phyloP scores from a whole-genome alignment of 2,888 invertebrate species.

The Thecocarcelia acutangulata region DNA sequence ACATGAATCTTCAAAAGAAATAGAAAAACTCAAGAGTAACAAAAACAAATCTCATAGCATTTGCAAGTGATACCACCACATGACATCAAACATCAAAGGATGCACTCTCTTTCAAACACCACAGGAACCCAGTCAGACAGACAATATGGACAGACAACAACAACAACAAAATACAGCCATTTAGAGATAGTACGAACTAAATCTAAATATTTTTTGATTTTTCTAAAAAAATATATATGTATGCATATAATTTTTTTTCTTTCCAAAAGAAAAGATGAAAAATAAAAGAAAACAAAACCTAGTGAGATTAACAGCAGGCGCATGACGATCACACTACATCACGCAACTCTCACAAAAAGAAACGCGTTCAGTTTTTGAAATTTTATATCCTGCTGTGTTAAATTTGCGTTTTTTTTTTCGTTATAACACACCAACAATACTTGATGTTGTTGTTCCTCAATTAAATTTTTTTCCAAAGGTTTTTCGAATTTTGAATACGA shows the following conservation, averaged over 20 bases:
- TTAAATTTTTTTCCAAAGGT: constrained; percentile 7
- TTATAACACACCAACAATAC: background rate
- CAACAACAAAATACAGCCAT: constrained; percentile 20
- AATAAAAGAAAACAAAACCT: constrained; percentile 50
- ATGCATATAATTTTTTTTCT: background rate
- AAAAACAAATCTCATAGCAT: constrained; percentile 52
- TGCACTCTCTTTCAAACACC: constrained; percentile 58
- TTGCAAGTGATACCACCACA: constrained; percentile 70
- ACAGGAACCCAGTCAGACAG: constrained; percentile 39
- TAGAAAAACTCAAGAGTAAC: constrained; percentile 3
- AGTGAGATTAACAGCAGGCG: constrained; percentile 68
- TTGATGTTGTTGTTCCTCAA: constrained; percentile 25
- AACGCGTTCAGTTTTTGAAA: constrained; percentile 68
- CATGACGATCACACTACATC: constrained; percentile 68
- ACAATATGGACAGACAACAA: constrained; percentile 23
- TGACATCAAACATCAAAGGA: constrained; percentile 79
- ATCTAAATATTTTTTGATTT: constrained; percentile 39
- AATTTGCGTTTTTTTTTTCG: constrained; percentile 66
- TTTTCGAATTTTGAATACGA: constrained; percentile 38
- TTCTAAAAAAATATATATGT: constrained; percentile 32
- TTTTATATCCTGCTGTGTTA: constrained; percentile 71
- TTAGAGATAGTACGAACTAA: constrained; percentile 30
- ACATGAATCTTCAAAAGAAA: constrained; percentile 37
- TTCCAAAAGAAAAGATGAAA: background rate
- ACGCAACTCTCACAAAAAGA: constrained; percentile 61